Conservation (phyloP, 2,888 invertebrate species). For the Drosophila rubida region DNA sequence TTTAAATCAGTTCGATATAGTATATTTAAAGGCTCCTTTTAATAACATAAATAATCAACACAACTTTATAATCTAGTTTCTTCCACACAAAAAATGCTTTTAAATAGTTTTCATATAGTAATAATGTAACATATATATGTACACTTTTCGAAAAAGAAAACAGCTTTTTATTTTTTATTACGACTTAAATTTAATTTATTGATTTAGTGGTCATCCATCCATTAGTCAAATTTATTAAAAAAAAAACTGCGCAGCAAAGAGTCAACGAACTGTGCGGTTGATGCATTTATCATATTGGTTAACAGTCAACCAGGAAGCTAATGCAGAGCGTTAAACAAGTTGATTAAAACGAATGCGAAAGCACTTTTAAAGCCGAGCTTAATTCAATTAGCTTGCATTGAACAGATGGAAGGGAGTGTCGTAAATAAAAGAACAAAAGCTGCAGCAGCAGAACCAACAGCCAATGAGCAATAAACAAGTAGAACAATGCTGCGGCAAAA, state of each 20-base stretch:
- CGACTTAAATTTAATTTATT: too few relatives aligned
- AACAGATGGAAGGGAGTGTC: conserved; percentile 19
- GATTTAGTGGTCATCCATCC: too few relatives aligned
- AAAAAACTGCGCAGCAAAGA: conserved; percentile 6
- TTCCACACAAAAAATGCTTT: too few relatives aligned
- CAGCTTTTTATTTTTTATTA: too few relatives aligned
- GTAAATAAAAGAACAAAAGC: conserved; percentile 62
- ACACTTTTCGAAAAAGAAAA: too few relatives aligned
- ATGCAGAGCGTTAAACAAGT: conserved; percentile 9
- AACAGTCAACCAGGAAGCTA: conserved; percentile 45
- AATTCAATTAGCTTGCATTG: conserved; percentile 66
- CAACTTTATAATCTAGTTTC: too few relatives aligned
- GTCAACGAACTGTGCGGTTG: conserved; percentile 60
- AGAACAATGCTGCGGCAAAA: conserved; percentile 53
- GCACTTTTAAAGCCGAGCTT: conserved; percentile 45
- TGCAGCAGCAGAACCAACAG: conserved; percentile 26
- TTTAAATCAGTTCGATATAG: too few relatives aligned
- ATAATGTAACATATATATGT: too few relatives aligned
- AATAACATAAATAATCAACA: too few relatives aligned
- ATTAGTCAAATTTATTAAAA: background rate
- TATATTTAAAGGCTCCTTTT: too few relatives aligned
- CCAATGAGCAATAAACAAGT: conserved; percentile 34
- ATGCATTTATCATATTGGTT: conserved; percentile 31
- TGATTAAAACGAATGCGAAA: conserved; percentile 57
- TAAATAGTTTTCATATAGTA: too few relatives aligned